These are phyloP conservation scores for Sylvilagus floridanus DNA, from an alignment of 2,797 vertebrate species.

Conservation along the genomic window DNA sequence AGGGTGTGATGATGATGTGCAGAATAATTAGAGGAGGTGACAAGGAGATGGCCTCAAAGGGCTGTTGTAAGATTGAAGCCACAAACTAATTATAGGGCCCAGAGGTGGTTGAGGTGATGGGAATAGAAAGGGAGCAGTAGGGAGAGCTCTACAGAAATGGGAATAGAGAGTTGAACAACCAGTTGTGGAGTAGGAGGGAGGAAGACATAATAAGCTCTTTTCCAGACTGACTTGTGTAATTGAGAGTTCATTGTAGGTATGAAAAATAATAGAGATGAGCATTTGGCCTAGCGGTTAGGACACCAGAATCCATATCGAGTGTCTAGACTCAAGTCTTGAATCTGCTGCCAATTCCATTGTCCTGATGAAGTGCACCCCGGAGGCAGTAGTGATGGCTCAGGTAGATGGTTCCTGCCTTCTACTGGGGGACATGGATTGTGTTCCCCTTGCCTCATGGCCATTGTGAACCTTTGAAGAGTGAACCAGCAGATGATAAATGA, in stretches of 20 bases:
- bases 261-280: not conserved
- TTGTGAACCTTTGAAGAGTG: too few relatives aligned
- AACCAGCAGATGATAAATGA: too few relatives aligned
- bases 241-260: not conserved
- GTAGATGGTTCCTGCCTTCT: too few relatives aligned
- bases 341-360: too few relatives aligned
- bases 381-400: too few relatives aligned
- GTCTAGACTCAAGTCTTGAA: too few relatives aligned
- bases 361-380: too few relatives aligned
- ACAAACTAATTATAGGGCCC: not conserved
- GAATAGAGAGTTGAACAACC: not conserved
- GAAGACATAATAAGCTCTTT: not conserved
- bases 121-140: not conserved
- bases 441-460: too few relatives aligned
- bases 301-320: too few relatives aligned
- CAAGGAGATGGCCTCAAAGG: not conserved
- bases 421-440: too few relatives aligned
- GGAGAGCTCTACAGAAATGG: not conserved
- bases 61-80: not conserved
- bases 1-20: not conserved
- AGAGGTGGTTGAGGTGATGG: not conserved
- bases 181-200: not conserved
- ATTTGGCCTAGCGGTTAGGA: too few relatives aligned
- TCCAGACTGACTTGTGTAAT: not conserved
- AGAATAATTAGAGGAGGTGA: not conserved